Evolutionary conservation across 2,797 vertebrate genomes (phyloP).

Genomic region (Phataginus tetradactyla): DNA sequence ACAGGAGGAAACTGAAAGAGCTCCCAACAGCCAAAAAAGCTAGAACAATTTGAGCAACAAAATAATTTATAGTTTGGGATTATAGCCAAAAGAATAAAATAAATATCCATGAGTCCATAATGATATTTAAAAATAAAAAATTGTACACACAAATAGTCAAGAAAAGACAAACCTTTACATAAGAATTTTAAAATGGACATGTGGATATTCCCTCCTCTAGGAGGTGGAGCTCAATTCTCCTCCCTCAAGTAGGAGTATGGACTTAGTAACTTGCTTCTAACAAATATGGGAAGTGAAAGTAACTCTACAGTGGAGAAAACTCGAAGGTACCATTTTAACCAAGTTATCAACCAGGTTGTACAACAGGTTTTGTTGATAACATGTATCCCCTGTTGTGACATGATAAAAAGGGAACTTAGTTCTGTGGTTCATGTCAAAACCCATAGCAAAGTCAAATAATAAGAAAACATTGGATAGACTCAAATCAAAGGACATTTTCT

Average conservation of each 20-base stretch:
- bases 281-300: background rate
- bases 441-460: background rate
- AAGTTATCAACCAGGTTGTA: background rate
- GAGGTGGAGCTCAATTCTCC: background rate
- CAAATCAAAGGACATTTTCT: background rate
- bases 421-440: background rate
- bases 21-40: background rate
- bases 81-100: background rate
- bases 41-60: background rate
- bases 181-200: background rate
- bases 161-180: background rate
- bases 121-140: background rate
- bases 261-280: background rate
- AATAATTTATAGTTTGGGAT: background rate
- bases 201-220: background rate
- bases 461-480: background rate
- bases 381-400: accelerated
- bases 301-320: background rate
- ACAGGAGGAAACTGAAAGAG: background rate
- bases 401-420: accelerated
- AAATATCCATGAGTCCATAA: background rate
- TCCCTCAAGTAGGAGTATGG: background rate
- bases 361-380: background rate
- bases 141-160: background rate
- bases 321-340: background rate